Percentiles rank a stretch among this genome's conserved stretches.
Conservation (phyloP, 2,113 vertebrate species). For the Thomomys bottae region DNA sequence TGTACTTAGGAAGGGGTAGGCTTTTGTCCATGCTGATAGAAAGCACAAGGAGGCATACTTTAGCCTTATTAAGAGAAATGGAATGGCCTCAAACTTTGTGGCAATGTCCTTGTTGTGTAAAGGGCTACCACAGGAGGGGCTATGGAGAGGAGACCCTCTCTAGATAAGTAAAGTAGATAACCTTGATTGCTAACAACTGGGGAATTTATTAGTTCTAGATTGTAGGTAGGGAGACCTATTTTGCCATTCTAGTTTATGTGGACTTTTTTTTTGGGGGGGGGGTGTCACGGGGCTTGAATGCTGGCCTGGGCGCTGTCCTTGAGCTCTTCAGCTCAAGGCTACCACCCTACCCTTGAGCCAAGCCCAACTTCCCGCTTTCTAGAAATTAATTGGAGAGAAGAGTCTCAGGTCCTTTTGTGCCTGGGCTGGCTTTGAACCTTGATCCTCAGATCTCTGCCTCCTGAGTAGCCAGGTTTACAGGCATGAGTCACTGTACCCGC, state of each 20-base stretch:
- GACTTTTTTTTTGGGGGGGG: neutral
- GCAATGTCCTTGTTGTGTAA: neutral
- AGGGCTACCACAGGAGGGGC: neutral
- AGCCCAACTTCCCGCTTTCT: too few relatives aligned
- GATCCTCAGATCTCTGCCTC: too few relatives aligned
- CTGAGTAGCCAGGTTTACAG: too few relatives aligned
- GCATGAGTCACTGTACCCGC: too few relatives aligned
- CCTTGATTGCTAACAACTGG: neutral
- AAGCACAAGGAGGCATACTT: neutral
- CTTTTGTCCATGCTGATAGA: slow-evolving; percentile 16
- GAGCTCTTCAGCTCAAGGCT: too few relatives aligned
- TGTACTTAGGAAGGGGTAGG: neutral
- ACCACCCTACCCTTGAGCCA: too few relatives aligned
- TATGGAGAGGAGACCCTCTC: neutral
- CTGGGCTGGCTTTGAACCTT: too few relatives aligned
- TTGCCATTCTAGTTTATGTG: neutral
- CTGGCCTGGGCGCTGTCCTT: too few relatives aligned
- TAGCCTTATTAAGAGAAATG: neutral
- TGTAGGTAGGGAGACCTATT: neutral
- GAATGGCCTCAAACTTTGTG: neutral
- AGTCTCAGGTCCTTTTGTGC: too few relatives aligned
- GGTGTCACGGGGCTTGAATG: too few relatives aligned
- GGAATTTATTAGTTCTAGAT: neutral
- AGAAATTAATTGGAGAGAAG: too few relatives aligned
- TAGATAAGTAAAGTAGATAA: neutral